phyloP scores from a whole-genome alignment of 2,113 vertebrate genomes.

The Pungitius pungitius region DNA sequence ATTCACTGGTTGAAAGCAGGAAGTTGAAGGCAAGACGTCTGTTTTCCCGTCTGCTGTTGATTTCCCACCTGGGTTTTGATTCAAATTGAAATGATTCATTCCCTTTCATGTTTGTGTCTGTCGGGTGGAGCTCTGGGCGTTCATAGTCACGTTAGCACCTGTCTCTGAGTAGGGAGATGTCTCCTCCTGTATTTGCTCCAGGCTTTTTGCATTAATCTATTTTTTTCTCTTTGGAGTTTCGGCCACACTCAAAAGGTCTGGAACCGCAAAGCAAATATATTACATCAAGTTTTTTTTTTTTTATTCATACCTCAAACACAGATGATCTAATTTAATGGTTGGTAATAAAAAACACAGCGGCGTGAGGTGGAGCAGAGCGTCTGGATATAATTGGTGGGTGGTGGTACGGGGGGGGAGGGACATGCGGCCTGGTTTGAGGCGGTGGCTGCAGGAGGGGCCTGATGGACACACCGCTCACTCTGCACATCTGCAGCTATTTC shows the following conservation, averaged over 20 bases:
- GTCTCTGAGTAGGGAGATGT: constrained; percentile 32
- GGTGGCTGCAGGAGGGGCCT: neutral
- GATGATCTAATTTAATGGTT: neutral
- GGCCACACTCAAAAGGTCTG: neutral
- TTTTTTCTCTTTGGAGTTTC: neutral
- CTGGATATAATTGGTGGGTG: neutral
- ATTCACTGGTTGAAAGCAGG: neutral
- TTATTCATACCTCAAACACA: constrained; percentile 52
- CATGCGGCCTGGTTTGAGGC: constrained; percentile 5
- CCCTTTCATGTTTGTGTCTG: neutral
- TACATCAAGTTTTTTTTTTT: constrained; percentile 8
- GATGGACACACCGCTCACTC: neutral
- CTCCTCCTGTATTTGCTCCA: constrained; percentile 22
- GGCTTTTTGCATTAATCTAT: constrained; percentile 19
- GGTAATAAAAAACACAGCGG: neutral
- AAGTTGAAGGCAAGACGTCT: neutral
- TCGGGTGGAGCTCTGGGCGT: constrained; percentile 44
- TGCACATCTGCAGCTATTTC: constrained; percentile 56
- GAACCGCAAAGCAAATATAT: constrained; percentile 1
- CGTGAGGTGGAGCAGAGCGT: neutral
- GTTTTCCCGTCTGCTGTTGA: neutral
- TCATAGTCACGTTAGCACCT: constrained; percentile 59
- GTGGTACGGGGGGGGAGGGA: neutral
- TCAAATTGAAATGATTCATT: constrained; percentile 31
- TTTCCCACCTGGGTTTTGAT: constrained; percentile 15